Base-by-base conservation (phyloP, 2,113 vertebrate species). In the Prietella phreatophila region DNA sequence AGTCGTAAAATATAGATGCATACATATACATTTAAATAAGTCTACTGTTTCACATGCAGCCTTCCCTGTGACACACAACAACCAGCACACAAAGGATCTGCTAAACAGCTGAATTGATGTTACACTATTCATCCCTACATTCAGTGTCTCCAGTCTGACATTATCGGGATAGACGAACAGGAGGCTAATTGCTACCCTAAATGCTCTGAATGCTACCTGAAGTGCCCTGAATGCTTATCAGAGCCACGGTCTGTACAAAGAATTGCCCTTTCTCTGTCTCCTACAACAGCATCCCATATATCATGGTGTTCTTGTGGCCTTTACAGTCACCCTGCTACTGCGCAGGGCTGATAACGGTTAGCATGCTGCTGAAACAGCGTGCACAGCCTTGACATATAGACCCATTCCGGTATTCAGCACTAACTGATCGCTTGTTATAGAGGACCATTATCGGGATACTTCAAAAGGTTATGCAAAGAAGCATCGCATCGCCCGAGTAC, bases 161-260 rank as follows among this genome's bases (percentile, higher is more conserved):
- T 90, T 84, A 90, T 90, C 84, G 10, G 63, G 53, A 53, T 84
- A 13, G 88, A 86, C 78, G 78, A 91, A 85, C 88, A 86, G 82
- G 86, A 63, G 89, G 88, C 84, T 92, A 89, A 90, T 88, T 85
- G 56, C 85, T 83, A 80, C 69, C 81, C 84, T 85, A 82, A 88
- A 89, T 15, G 82, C 47, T 89, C 56, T 88, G 82, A 91, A 83
- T 84, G 81, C 87, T 78, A 60, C 63, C 80, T 22, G 58, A 67
- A 87, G 83, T 90, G 89, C 47, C 56, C 67, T 50, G 79, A 90
- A 88, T 88, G 86, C 89, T 90, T 90, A 90, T 90, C 89, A 88
- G 86, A 84, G 80, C 81, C 39, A 69, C 50, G 27, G 55, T 80
- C 86, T 81, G 88, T 85, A 83, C 85, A 86, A 91, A 87, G 87